phyloP scores from a whole-genome alignment of 2,113 vertebrate species.

The Oreotrochilus melanogaster region DNA sequence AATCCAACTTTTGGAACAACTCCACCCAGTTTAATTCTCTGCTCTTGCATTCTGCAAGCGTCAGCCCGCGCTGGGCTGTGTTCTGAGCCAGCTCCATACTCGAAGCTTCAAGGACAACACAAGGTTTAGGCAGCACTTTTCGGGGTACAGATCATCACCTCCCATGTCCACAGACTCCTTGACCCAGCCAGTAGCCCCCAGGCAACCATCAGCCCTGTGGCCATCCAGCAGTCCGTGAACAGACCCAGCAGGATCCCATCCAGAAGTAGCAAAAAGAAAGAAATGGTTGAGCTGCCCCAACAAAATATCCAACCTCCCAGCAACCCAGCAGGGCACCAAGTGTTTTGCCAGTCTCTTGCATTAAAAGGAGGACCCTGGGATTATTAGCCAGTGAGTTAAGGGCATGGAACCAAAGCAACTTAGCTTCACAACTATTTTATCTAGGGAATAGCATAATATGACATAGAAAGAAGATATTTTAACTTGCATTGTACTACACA shows the following conservation, averaged over 20 bases:
- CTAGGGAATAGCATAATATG: background rate
- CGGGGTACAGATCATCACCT: background rate
- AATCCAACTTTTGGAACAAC: constrained; percentile 50
- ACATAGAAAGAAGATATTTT: background rate
- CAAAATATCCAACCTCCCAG: background rate
- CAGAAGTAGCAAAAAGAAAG: background rate
- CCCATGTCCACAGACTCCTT: rapidly evolving
- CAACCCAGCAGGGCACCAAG: background rate
- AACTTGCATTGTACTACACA: background rate
- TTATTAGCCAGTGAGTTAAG: background rate
- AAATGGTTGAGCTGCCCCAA: background rate
- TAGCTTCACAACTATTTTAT: background rate
- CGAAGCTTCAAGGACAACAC: background rate
- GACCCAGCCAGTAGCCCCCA: rapidly evolving
- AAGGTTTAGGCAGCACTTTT: background rate
- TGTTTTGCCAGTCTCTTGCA: background rate
- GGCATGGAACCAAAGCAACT: background rate
- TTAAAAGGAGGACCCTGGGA: background rate
- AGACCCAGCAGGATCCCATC: background rate
- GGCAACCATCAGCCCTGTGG: background rate
- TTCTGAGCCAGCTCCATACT: background rate
- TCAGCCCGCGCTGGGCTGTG: constrained; percentile 24
- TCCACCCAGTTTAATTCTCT: constrained; percentile 62
- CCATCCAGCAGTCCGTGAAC: background rate
- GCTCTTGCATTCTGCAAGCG: constrained; percentile 47